These are phyloP conservation scores for Ciconia boyciana DNA, from an alignment of 2,113 vertebrate species.

Conservation along the genomic window DNA sequence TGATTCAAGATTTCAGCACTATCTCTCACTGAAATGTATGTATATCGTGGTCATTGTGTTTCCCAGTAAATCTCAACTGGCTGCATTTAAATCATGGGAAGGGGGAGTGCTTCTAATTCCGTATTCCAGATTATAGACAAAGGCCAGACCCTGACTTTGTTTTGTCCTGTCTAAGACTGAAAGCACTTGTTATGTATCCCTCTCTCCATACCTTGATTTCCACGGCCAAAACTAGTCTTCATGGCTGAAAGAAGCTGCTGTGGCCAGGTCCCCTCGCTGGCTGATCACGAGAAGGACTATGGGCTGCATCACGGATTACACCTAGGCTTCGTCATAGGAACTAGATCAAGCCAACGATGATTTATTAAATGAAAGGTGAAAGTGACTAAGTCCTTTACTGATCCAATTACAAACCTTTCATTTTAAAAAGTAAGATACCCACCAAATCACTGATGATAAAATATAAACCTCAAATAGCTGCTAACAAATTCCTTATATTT, in stretches of 20 bases:
- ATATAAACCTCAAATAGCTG: not conserved
- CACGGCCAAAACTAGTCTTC: not conserved
- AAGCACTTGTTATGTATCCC: not conserved
- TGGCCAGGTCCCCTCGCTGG: accelerated
- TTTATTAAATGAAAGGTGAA: not conserved
- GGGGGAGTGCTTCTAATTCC: not conserved
- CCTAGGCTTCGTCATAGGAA: not conserved
- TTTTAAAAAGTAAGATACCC: not conserved
- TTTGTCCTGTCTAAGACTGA: not conserved
- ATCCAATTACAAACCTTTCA: not conserved
- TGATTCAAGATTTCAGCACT: not conserved
- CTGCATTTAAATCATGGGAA: not conserved
- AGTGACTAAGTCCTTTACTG: not conserved
- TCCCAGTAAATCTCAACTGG: not conserved
- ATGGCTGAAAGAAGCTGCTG: not conserved
- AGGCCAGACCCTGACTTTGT: not conserved
- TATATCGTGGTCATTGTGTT: too few relatives aligned
- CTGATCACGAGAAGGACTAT: not conserved
- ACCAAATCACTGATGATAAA: not conserved
- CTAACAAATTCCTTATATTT: not conserved
- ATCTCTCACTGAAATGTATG: not conserved
- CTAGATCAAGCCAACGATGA: not conserved
- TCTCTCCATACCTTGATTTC: not conserved
- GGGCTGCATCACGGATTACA: not conserved
- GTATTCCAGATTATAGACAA: not conserved